Evolutionary conservation across 2,113 vertebrate species (phyloP).

Genomic region (Pao palembangensis): DNA sequence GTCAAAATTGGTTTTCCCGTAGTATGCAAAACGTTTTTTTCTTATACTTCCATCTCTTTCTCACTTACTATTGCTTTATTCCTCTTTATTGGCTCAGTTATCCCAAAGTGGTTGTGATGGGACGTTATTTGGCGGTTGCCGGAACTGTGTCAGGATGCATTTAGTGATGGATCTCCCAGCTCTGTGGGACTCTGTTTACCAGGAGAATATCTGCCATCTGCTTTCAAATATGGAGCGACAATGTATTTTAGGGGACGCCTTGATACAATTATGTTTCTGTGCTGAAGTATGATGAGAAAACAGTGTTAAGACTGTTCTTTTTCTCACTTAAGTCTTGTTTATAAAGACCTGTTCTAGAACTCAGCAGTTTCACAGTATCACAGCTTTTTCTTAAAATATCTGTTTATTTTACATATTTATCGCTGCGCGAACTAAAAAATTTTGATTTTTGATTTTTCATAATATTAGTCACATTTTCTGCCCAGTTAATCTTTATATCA

Average conservation of each 20-base stretch:
- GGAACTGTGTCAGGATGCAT: conserved; percentile 39
- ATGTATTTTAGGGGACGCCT: background rate
- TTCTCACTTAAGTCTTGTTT: background rate
- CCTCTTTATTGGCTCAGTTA: conserved; percentile 14
- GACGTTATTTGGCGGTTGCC: conserved; percentile 42
- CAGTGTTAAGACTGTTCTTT: background rate
- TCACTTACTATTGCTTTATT: conserved; percentile 13
- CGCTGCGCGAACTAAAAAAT: too few relatives aligned
- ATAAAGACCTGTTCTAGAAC: background rate
- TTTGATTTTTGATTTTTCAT: too few relatives aligned
- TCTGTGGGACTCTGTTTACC: conserved; percentile 10
- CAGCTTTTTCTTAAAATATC: too few relatives aligned
- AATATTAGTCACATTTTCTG: too few relatives aligned
- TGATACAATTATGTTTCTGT: conserved; percentile 8
- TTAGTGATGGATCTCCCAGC: conserved; percentile 17
- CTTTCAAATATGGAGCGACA: background rate
- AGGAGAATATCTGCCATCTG: conserved; percentile 3
- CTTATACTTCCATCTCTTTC: conserved; percentile 14
- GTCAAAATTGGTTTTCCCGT: background rate
- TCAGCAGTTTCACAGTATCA: background rate
- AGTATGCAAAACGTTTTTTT: conserved; percentile 14
- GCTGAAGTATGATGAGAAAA: conserved; percentile 2
- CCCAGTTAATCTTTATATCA: too few relatives aligned
- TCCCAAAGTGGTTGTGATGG: conserved; percentile 35
- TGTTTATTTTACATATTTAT: too few relatives aligned